Evolutionary conservation across 2,797 vertebrate genomes (phyloP).

Genomic region (Monodelphis domestica): DNA sequence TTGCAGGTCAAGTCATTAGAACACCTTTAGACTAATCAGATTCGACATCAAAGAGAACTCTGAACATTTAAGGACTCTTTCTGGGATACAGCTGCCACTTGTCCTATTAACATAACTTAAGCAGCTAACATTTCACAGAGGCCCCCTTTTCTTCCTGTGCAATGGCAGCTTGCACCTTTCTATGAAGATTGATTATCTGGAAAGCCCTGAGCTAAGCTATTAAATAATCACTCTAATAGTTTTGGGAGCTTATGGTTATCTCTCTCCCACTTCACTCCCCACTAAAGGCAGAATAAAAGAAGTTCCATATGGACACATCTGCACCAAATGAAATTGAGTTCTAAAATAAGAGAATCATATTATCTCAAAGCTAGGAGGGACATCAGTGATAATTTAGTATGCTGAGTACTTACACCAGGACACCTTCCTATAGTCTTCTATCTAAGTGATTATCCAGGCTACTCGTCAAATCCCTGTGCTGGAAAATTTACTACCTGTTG

Average conservation of each 20-base stretch:
- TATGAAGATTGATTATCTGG: neutral
- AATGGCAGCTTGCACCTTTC: neutral
- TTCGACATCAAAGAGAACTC: neutral
- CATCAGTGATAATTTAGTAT: neutral
- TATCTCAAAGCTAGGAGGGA: neutral
- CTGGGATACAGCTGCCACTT: neutral
- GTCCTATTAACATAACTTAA: neutral
- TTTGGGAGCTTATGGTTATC: neutral
- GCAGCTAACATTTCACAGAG: neutral
- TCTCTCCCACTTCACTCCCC: neutral
- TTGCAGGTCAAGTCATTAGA: neutral
- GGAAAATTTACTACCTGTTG: neutral
- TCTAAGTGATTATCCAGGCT: neutral
- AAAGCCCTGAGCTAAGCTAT: neutral
- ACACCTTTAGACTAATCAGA: neutral
- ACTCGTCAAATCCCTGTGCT: neutral
- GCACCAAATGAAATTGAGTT: neutral
- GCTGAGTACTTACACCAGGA: neutral
- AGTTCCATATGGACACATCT: neutral
- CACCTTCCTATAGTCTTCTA: neutral
- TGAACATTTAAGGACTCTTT: neutral
- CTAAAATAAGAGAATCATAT: neutral
- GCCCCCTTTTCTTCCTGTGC: neutral
- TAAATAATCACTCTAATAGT: neutral
- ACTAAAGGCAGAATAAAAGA: neutral